Percentiles rank a stretch among this genome's conserved stretches.
These are phyloP conservation scores for Resseliella maxima DNA, from an alignment of 2,888 invertebrate species.

Conservation along the genomic window DNA sequence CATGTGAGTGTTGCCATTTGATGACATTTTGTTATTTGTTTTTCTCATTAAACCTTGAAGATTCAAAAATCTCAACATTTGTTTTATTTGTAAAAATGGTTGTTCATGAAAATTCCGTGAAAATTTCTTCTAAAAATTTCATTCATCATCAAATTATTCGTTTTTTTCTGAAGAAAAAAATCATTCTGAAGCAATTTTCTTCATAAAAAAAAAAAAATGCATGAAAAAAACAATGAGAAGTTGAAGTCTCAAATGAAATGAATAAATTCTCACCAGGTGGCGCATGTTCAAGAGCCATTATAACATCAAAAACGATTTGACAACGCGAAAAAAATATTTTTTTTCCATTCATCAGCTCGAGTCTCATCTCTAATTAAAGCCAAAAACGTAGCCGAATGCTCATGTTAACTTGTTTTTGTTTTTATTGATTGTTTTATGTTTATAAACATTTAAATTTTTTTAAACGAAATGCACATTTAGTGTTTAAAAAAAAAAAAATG, in stretches of 20 bases:
- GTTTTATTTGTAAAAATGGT: too few species aligned
- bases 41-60: too few species aligned
- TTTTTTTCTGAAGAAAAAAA: too few species aligned
- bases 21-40: background rate
- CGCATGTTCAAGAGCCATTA: background rate
- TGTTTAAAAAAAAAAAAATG: too few species aligned
- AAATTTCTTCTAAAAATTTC: too few species aligned
- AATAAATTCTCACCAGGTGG: background rate
- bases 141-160: too few species aligned
- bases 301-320: slow-evolving; percentile 7
- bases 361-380: background rate
- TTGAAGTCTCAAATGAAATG: background rate
- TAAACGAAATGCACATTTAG: too few species aligned
- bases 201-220: background rate
- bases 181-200: background rate
- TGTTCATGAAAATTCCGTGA: too few species aligned
- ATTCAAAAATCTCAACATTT: background rate
- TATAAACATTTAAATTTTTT: background rate
- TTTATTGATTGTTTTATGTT: background rate
- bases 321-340: background rate
- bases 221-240: background rate
- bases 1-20: slow-evolving; percentile 11
- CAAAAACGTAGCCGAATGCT: slow-evolving; percentile 46
- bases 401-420: slow-evolving; percentile 20
- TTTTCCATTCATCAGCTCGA: slow-evolving; percentile 42